Percentiles rank a stretch among this genome's conserved stretches.
These are phyloP conservation scores for Argyresthia goedartella DNA, from an alignment of 2,888 invertebrate genomes.

Conservation along the genomic window DNA sequence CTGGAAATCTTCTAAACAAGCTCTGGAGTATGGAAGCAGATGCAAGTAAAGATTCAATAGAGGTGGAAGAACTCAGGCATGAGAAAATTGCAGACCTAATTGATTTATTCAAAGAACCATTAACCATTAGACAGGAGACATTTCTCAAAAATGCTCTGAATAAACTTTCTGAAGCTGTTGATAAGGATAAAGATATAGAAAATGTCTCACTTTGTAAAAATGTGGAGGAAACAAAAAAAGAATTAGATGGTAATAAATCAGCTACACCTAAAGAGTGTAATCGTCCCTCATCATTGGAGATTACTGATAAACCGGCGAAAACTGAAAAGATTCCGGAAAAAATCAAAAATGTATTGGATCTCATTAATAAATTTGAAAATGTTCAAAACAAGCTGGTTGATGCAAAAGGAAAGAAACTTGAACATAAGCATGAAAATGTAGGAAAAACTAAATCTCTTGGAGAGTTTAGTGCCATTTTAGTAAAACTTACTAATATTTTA, in stretches of 20 bases:
- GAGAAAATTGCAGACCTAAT: slow-evolving; percentile 48
- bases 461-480: slow-evolving; percentile 38
- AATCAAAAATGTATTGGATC: slow-evolving; percentile 36
- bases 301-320: not conserved
- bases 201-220: slow-evolving; percentile 44
- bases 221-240: slow-evolving; percentile 22
- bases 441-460: slow-evolving; percentile 17
- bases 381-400: slow-evolving; percentile 28
- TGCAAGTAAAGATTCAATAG: slow-evolving; percentile 28
- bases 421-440: slow-evolving; percentile 8
- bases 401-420: slow-evolving; percentile 17
- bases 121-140: slow-evolving; percentile 45
- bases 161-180: slow-evolving; percentile 39
- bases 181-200: slow-evolving; percentile 29
- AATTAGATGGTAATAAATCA: slow-evolving; percentile 6
- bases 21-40: slow-evolving; percentile 57
- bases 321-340: slow-evolving; percentile 17
- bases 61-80: slow-evolving; percentile 44
- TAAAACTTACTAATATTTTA: slow-evolving; percentile 44
- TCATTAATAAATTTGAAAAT: slow-evolving; percentile 42
- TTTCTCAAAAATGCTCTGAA: slow-evolving; percentile 48
- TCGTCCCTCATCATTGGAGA: no score
- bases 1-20: slow-evolving; percentile 55
- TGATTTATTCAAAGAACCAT: slow-evolving; percentile 52
- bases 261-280: not conserved